Base-by-base conservation (phyloP, 2,113 vertebrate genomes). In the Oceanites oceanicus region DNA sequence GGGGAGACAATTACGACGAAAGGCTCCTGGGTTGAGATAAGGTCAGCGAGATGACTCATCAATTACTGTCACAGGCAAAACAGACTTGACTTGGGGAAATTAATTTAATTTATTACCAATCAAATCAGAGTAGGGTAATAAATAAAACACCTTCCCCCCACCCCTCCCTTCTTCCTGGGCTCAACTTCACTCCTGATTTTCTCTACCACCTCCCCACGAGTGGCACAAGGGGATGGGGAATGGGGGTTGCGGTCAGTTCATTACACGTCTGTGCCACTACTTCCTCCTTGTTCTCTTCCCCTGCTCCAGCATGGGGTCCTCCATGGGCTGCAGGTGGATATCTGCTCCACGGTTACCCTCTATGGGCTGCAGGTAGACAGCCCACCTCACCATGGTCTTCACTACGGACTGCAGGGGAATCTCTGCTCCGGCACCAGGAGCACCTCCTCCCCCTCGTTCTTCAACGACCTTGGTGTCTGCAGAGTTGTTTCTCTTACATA, bases 391-490 rank as follows among this genome's bases (percentile, higher is more conserved):
- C 34, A 40, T 16, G 45, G 27, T 11, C 27, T 78, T 13, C 38
- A 12, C 29, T 40, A 63, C 0, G 2, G 44, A 17, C 44, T 52
- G 18, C 19, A n/a, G 34, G 19, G 21, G 36, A 59, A 74, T 81
- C 15, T 59, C 36, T 58, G 25, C 13, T 42, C 8, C 1, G 1
- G 4, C 0, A 1, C 23, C 38, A 47, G 26, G 16, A 67, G 13
- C 38, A 75, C 4, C 14, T 40, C 22, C 44, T 81, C 10, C 15
- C 2, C 10, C 34, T 23, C 11, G 12, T 80, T 17, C n/a, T 89
- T 27, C 63, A 76, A 10, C 7, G 11, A 42, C 6, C 9, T 52
- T 15, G n/a, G 8, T 32, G 9, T 13, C 49, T 44, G 49, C 42
- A 11, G 26, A 36, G 26, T 9, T 49, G 20, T 49, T 90, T 44